Conservation (phyloP, 2,888 invertebrate genomes). For the Heliothis peltigera region DNA sequence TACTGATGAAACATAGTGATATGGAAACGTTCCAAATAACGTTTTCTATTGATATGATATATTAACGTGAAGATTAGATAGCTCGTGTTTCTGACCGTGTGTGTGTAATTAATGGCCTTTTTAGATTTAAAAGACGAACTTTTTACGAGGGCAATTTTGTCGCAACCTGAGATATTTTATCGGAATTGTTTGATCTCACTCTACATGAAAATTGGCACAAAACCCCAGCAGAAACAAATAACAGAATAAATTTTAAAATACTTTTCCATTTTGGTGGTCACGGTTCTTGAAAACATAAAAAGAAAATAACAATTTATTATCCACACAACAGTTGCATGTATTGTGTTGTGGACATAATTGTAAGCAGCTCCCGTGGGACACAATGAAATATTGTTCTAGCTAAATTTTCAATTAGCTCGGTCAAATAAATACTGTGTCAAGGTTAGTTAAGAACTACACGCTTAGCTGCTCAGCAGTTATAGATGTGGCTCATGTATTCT, state of each 20-base stretch:
- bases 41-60: constrained; percentile 24
- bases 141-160: constrained; percentile 11
- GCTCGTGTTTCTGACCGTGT: constrained; percentile 19
- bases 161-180: too few relatives aligned
- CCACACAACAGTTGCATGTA: constrained; percentile 11
- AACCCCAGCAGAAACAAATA: too few relatives aligned
- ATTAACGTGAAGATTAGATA: constrained; percentile 17
- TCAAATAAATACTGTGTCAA: constrained; percentile 7
- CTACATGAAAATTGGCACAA: too few relatives aligned
- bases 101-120: background rate
- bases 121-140: constrained; percentile 5
- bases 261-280: constrained; percentile 8
- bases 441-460: background rate
- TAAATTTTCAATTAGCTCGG: constrained; percentile 42
- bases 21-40: constrained; percentile 35
- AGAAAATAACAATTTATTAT: constrained; percentile 29
- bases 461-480: too few relatives aligned
- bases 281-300: constrained; percentile 12
- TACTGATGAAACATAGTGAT: constrained; percentile 17
- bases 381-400: constrained; percentile 33
- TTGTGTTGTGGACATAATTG: constrained; percentile 33
- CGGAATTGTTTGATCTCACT: background rate
- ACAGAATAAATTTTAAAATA: too few relatives aligned
- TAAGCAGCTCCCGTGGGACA: constrained; percentile 32
- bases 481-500: too few relatives aligned